These are phyloP conservation scores for Clinocottus analis DNA, from an alignment of 2,113 vertebrate genomes.

Conservation along the genomic window DNA sequence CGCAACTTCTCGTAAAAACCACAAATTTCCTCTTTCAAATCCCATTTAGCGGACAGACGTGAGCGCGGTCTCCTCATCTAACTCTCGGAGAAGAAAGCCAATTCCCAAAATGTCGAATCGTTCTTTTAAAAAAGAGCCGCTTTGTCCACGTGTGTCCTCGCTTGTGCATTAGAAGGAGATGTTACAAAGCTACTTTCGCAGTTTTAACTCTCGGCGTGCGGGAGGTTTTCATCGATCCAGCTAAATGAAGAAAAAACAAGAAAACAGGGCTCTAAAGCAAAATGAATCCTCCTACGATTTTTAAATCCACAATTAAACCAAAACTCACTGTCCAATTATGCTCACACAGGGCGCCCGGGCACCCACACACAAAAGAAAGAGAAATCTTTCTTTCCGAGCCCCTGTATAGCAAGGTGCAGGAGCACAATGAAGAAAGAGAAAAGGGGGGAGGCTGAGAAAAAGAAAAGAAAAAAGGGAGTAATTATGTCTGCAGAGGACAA, in stretches of 20 bases:
- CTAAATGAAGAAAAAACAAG: conserved; percentile 51
- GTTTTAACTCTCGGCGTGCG: conserved; percentile 3
- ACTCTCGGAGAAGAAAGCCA: background rate
- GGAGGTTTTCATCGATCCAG: conserved; percentile 28
- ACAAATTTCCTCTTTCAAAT: background rate
- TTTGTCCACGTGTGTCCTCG: background rate
- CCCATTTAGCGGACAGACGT: background rate
- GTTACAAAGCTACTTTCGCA: background rate
- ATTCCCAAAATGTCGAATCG: background rate
- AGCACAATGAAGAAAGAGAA: background rate
- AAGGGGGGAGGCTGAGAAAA: background rate
- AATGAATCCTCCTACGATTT: conserved; percentile 51
- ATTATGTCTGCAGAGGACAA: conserved; percentile 41
- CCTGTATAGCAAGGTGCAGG: background rate
- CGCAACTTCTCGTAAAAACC: background rate
- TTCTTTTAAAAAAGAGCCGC: background rate
- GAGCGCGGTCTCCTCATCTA: background rate
- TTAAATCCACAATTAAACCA: conserved; percentile 65
- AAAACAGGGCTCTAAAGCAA: conserved; percentile 40
- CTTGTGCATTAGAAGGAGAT: background rate
- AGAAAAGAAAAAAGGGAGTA: background rate
- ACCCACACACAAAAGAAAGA: background rate
- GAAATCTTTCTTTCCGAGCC: background rate
- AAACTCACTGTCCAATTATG: conserved; percentile 62
- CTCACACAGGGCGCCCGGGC: conserved; percentile 19